Percentiles rank a stretch among this genome's conserved stretches.
phyloP scores from a whole-genome alignment of 2,888 invertebrate genomes.

The Hydropsyche betteni region DNA sequence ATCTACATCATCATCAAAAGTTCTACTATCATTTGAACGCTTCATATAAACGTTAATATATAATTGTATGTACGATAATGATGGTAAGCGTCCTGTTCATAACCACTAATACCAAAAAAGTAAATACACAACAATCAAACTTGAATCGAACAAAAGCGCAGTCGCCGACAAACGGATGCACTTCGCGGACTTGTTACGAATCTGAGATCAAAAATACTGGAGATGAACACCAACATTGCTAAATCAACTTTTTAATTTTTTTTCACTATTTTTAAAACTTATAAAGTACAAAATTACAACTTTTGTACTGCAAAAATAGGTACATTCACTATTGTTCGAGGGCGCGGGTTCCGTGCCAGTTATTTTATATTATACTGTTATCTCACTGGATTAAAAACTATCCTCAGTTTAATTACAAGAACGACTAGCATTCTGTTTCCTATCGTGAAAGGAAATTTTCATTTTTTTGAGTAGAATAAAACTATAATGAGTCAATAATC shows the following conservation, averaged over 20 bases:
- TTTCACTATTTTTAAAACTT: background rate
- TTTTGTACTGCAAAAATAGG: constrained; percentile 32
- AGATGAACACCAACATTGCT: constrained; percentile 28
- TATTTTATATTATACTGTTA: background rate
- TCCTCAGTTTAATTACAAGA: no score
- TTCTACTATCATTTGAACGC: constrained; percentile 15
- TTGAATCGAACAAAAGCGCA: constrained; percentile 6
- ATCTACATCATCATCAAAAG: constrained; percentile 30
- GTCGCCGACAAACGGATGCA: background rate
- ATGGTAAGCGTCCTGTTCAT: constrained; percentile 19
- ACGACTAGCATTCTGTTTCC: constrained; percentile 1
- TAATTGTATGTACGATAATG: constrained; percentile 1
- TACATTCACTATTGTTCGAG: constrained; percentile 24
- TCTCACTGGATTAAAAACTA: no score
- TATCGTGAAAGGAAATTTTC: constrained; percentile 20
- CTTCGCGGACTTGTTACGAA: constrained; percentile 20
- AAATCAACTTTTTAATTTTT: constrained; percentile 15
- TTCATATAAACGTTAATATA: background rate
- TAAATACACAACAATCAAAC: constrained; percentile 31
- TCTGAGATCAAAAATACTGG: constrained; percentile 26
- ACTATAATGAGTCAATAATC: constrained; percentile 19
- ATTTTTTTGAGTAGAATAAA: background rate
- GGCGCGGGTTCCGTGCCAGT: background rate
- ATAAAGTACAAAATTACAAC: constrained; percentile 30
- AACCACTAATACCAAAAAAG: constrained; percentile 18